Evolutionary conservation across 2,888 invertebrate genomes (phyloP).

Genomic region (Mechanitis messenoides): DNA sequence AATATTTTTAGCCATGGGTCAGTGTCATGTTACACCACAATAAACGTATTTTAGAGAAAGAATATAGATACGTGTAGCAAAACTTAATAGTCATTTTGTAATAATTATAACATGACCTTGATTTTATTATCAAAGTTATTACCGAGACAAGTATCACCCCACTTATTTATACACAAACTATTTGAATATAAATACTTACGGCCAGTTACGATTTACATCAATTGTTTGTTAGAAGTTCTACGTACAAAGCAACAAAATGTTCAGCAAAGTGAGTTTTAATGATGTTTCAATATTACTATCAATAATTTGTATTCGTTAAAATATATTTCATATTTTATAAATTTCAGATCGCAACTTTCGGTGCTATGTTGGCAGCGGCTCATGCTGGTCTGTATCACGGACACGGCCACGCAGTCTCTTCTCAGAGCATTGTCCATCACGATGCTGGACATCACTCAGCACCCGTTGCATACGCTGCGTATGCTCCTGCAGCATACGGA

Average conservation of each 20-base stretch:
- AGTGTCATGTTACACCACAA: constrained; percentile 4
- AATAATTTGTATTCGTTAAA: not conserved
- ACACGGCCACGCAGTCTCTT: constrained; percentile 58
- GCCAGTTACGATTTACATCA: constrained; percentile 50
- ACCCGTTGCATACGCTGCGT: constrained; percentile 35
- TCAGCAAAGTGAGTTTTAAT: constrained; percentile 56
- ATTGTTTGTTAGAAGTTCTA: constrained; percentile 49
- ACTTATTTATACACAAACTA: constrained; percentile 53
- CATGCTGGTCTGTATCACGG: constrained; percentile 72
- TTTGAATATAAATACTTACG: constrained; percentile 62
- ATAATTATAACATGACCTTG: constrained; percentile 41
- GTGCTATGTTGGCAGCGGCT: constrained; percentile 67
- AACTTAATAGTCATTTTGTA: constrained; percentile 49
- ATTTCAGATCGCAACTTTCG: constrained; percentile 37
- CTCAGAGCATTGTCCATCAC: constrained; percentile 67
- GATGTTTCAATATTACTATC: constrained; percentile 9
- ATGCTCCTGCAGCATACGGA: constrained; percentile 35
- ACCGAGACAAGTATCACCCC: constrained; percentile 46
- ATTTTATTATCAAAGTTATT: constrained; percentile 21
- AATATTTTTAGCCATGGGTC: not conserved
- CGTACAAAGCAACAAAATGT: constrained; percentile 56
- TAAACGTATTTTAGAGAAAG: not conserved
- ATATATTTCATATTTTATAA: not conserved
- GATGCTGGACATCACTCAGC: constrained; percentile 48
- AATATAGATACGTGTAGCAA: constrained; percentile 24